Evolutionary conservation across 2,888 invertebrate species (phyloP), one percentile per base, ranked within the genome.

Genomic region (Agrilus mali): DNA sequence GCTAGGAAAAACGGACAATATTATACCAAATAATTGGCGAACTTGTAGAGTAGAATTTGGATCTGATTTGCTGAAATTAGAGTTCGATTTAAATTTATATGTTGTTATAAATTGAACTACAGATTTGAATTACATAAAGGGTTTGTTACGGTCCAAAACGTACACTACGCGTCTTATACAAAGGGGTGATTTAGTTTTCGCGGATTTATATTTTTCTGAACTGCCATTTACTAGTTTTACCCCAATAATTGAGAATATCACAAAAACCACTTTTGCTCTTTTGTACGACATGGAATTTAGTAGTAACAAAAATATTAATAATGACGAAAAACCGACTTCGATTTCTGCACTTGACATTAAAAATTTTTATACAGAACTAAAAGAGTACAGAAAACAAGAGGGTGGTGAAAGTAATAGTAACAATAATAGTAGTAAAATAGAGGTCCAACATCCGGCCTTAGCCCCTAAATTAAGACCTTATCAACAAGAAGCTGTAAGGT

Each of bases 401-500:
- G n/a, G n/a, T n/a, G n/a, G n/a, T n/a, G n/a, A n/a, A n/a, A n/a
- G n/a, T n/a, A n/a, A n/a, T n/a, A n/a, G n/a, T n/a, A n/a, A n/a
- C n/a, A n/a, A n/a, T n/a, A n/a, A n/a, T n/a, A 7, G 7, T 14
- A 34, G 36, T 13, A 36, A 43, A n/a, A 33, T 22, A 10, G 27
- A 51, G 40, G 56, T 67, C 5, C 64, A 69, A 50, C 72, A 73
- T 43, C 38, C 53, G 13, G 48, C 55, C 46, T 60, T 80, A 36
- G 64, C 68, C 42, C 80, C 82, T 1, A 59, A 50, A 33, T 61
- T 85, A 12, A 64, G 83, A 41, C 69, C 69, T 2, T 86, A 84
- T 59, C 86, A 86, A 60, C 59, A 65, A 46, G 62, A 71, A 38
- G 80, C 81, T 20, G 78, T 85, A 0, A 57, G 61, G 33, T 86